Percentiles rank a stretch among this genome's conserved stretches.
phyloP scores from a whole-genome alignment of 1,140 invertebrate species.

The Saccostrea echinata region DNA sequence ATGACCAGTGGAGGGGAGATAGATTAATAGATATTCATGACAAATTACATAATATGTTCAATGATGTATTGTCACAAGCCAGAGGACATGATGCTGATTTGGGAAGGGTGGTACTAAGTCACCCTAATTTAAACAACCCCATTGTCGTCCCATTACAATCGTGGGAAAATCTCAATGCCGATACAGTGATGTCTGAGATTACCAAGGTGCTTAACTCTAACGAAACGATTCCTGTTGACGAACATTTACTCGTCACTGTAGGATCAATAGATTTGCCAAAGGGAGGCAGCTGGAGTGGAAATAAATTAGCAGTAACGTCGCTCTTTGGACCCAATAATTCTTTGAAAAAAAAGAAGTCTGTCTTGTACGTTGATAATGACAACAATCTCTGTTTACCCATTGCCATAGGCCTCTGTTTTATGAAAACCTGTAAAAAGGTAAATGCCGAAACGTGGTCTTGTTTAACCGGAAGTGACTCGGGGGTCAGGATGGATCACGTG shows the following conservation, averaged over 20 bases:
- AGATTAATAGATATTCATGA: constrained; percentile 41
- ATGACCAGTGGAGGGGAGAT: constrained; percentile 30
- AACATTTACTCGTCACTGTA: constrained; percentile 26
- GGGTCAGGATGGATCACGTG: constrained; percentile 22
- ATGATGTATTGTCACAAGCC: constrained; percentile 43
- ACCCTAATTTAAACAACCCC: background rate
- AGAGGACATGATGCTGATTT: constrained; percentile 48
- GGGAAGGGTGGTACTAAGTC: constrained; percentile 33
- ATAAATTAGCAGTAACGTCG: constrained; percentile 23
- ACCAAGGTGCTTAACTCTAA: constrained; percentile 25
- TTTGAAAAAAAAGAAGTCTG: constrained; percentile 9
- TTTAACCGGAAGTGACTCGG: constrained; percentile 20
- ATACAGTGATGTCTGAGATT: too few relatives aligned
- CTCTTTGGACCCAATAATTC: constrained; percentile 36
- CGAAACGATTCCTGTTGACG: constrained; percentile 39
- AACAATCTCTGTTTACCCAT: too few relatives aligned
- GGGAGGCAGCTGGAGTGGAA: constrained; percentile 11
- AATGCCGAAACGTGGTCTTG: constrained; percentile 23
- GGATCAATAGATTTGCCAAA: too few relatives aligned
- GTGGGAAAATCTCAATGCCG: too few relatives aligned
- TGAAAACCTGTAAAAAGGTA: constrained; percentile 41
- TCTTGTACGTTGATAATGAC: constrained; percentile 35
- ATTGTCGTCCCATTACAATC: background rate
- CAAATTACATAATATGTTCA: constrained; percentile 47
- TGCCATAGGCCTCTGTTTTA: constrained; percentile 25